Base-by-base conservation (phyloP, 92 coral and sea anemone genomes). In the Phenganax marumi region DNA sequence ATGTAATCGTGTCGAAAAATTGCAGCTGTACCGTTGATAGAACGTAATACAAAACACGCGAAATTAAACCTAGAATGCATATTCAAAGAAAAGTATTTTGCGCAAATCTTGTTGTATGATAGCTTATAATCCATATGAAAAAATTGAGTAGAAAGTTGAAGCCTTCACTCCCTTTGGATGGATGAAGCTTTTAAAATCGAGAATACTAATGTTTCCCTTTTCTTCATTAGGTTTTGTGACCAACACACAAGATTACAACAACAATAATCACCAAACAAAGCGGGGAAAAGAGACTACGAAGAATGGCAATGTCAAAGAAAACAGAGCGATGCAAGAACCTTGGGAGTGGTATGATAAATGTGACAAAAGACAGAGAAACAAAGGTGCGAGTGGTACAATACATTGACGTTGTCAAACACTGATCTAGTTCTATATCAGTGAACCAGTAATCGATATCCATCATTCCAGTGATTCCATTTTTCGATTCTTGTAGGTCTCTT, bases 281-380 rank as follows among this genome's bases (percentile, higher is more conserved):
- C 80, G 76, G 11, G 76, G 84, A 49, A 92, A 92, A 80, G 46
- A 75, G 6, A 61, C 39, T 24, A 84, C 92, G 43, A 91, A 93
- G 75, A 85, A 74, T 79, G 77, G 68, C 3, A 71, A 91, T 79
- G 86, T 82, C 62, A 77, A 89, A 19, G 25, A 23, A 21, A 68
- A 85, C 19, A 88, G 92, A 48, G 97, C 89, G 18, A 54, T 91
- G 48, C 92, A 93, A 21, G 99, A 96, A 58, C 89, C 99, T 16
- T 96, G 97, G 97, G 96, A 91, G 77, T 96, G 93, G 97, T 96
- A 96, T 68, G 99, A 96, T 79, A 96, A 91, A 61, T 96, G 99
- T 74, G 84, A 81, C 52, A 87, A 91, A 61, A 81, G 97, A 65
- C 90, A 92, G 51, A 81, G 97, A 47, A 96, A 96, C 74, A 91